Conservation (phyloP, 2,113 vertebrate species). For the Brachionichthys hirsutus region DNA sequence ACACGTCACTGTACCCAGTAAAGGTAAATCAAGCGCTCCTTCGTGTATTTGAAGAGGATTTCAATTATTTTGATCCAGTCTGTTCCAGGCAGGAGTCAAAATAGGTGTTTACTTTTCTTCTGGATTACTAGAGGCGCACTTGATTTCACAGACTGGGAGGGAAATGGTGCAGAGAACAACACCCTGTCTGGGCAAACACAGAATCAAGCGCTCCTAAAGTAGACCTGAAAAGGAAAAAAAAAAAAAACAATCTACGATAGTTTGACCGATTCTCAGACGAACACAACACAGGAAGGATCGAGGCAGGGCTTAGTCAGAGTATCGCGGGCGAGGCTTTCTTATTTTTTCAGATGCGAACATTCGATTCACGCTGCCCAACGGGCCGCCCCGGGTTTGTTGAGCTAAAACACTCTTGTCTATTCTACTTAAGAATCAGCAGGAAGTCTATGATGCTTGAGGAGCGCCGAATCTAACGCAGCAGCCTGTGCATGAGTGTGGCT, state of each 20-base stretch:
- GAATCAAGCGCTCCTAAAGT: constrained; percentile 72
- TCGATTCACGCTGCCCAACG: constrained; percentile 54
- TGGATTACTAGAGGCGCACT: constrained; percentile 65
- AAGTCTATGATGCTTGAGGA: constrained; percentile 34
- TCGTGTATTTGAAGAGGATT: constrained; percentile 68
- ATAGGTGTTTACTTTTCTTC: constrained; percentile 52
- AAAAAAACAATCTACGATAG: constrained; percentile 34
- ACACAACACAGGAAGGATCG: constrained; percentile 65
- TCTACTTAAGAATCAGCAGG: constrained; percentile 9
- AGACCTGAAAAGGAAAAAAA: constrained; percentile 54
- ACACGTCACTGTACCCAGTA: constrained; percentile 32
- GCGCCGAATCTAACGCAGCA: constrained; percentile 53
- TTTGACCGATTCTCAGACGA: constrained; percentile 61
- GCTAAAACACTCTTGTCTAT: not conserved
- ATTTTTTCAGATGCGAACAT: constrained; percentile 31
- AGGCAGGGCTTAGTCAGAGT: constrained; percentile 65
- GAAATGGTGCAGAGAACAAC: constrained; percentile 50
- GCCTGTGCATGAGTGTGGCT: constrained; percentile 57
- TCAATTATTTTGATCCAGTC: constrained; percentile 72
- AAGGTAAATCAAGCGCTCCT: constrained; percentile 65
- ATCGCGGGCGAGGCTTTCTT: constrained; percentile 42
- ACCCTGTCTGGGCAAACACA: constrained; percentile 47
- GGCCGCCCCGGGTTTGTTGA: too few species aligned
- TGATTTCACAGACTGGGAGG: constrained; percentile 55
- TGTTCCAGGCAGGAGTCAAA: constrained; percentile 70